Conservation (phyloP, 1,140 invertebrate genomes). For the Drosophila kikkawai region DNA sequence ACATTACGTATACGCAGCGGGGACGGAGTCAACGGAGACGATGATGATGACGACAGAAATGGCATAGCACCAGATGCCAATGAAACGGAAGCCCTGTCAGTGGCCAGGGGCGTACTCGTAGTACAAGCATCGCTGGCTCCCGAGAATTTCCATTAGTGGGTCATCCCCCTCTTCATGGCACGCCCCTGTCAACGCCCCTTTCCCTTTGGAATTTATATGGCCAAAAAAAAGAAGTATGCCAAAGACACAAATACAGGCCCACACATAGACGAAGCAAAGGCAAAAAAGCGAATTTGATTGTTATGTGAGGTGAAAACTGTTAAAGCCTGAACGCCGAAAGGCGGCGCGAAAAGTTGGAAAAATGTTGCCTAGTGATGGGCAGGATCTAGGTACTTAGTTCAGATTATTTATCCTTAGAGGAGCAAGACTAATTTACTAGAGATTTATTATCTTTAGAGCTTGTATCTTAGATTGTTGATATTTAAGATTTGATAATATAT, state of each 20-base stretch:
- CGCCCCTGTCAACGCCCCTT: constrained; percentile 34
- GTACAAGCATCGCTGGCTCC: constrained; percentile 14
- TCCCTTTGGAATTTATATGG: constrained; percentile 46
- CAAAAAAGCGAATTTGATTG: constrained; percentile 51
- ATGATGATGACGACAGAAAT: constrained; percentile 57
- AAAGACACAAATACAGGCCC: constrained; percentile 7
- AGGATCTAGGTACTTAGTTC: neutral
- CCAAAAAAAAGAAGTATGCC: constrained; percentile 35
- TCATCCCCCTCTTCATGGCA: constrained; percentile 1
- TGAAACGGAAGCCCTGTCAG: constrained; percentile 67
- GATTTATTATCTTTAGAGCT: neutral
- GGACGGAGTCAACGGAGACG: neutral
- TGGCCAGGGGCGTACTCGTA: constrained; percentile 49
- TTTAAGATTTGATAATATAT: neutral
- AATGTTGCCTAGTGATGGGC: neutral
- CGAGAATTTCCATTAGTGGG: constrained; percentile 32
- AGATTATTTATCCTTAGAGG: neutral
- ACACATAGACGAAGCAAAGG: constrained; percentile 14
- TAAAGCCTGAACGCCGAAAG: constrained; percentile 40
- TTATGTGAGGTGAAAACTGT: constrained; percentile 69
- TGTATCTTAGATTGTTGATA: neutral
- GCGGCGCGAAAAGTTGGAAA: constrained; percentile 3
- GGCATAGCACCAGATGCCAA: constrained; percentile 67
- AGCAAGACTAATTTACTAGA: neutral
- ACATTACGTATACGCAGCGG: constrained; percentile 75